A percentile compares a stretch with the other conserved stretches of the same genome.
These are phyloP conservation scores for Tolypeutes matacus DNA, from an alignment of 2,797 vertebrate species.

Conservation along the genomic window DNA sequence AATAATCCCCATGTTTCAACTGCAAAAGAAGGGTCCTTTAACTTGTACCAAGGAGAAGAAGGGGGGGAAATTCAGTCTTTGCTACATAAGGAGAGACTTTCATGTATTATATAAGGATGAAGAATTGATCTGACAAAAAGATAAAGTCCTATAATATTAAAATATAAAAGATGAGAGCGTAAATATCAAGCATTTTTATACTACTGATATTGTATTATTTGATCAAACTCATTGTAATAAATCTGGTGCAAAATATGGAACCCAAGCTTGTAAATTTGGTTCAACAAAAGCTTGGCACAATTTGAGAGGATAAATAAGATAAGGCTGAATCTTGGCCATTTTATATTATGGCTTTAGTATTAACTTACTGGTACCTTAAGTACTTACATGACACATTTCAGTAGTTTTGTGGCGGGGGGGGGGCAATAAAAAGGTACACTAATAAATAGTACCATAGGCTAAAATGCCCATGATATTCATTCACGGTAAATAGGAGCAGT, in stretches of 20 bases:
- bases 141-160: background rate
- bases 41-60: background rate
- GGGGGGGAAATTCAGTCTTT: background rate
- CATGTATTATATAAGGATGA: background rate
- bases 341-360: slow-evolving; percentile 42
- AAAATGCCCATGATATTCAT: background rate
- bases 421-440: background rate
- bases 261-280: background rate
- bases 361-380: slow-evolving; percentile 27
- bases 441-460: background rate
- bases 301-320: background rate
- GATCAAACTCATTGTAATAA: background rate
- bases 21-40: background rate
- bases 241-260: background rate
- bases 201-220: background rate
- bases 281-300: background rate
- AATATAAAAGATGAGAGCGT: background rate
- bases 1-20: background rate
- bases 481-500: slow-evolving; percentile 26
- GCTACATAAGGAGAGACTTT: background rate
- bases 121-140: background rate
- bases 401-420: background rate
- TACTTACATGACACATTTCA: slow-evolving; percentile 33
- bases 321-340: slow-evolving; percentile 28
- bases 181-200: slow-evolving; percentile 35